Evolutionary conservation across 2,797 vertebrate genomes (phyloP).

Genomic region (Oreortyx pictus): DNA sequence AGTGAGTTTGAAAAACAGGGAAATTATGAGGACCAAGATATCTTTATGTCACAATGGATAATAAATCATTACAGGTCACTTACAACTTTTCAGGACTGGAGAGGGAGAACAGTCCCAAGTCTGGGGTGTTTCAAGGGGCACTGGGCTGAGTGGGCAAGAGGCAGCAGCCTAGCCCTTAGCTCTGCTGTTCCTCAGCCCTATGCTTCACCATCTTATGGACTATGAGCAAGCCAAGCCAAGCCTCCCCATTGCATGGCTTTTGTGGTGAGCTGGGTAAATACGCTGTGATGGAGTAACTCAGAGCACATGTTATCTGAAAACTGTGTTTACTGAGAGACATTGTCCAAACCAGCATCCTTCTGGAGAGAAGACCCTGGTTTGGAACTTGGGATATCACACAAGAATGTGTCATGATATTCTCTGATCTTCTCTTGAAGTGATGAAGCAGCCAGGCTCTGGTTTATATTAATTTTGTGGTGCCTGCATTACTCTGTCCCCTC

Average conservation of each 20-base stretch:
- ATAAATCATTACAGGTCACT: not conserved
- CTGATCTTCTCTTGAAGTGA: constrained; percentile 6
- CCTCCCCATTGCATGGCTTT: not conserved
- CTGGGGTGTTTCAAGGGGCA: no score
- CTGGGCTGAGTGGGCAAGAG: not conserved
- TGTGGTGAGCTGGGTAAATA: not conserved
- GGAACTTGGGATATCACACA: constrained; percentile 29
- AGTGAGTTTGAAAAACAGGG: not conserved
- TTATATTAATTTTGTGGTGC: constrained; percentile 44
- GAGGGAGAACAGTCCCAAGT: not conserved
- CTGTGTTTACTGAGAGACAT: not conserved
- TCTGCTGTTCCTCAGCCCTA: accelerated
- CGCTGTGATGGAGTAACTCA: not conserved
- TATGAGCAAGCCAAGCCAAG: accelerated
- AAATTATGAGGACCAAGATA: not conserved
- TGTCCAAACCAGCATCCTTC: not conserved
- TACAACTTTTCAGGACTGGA: not conserved
- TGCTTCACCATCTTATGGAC: not conserved
- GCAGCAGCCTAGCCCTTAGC: not conserved
- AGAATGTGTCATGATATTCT: not conserved
- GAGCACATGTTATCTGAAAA: not conserved
- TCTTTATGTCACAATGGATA: not conserved
- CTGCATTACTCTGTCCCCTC: not conserved
- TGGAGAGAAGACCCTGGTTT: not conserved
- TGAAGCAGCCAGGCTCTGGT: not conserved